Conservation (phyloP, 2,113 vertebrate species). For the Myodes glareolus region DNA sequence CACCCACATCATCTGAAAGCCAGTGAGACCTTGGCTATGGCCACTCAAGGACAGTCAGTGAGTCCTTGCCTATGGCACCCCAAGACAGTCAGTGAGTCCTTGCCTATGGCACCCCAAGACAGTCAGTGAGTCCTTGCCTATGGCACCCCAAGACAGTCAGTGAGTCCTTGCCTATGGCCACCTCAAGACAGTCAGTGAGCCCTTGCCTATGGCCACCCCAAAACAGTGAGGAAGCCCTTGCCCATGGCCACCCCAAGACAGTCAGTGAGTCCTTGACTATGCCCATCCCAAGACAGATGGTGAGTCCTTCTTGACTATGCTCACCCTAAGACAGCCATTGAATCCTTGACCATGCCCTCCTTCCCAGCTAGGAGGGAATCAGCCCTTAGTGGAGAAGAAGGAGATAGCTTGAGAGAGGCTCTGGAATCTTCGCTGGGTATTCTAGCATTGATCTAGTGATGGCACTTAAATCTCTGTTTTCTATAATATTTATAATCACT, state of each 20-base stretch:
- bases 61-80: too few relatives aligned
- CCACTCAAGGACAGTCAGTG: too few relatives aligned
- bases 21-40: neutral
- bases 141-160: neutral
- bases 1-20: neutral
- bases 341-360: neutral
- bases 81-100: too few relatives aligned
- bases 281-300: too few relatives aligned
- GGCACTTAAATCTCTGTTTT: neutral
- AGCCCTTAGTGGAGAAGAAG: neutral
- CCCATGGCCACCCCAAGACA: too few relatives aligned
- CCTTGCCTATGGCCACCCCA: neutral
- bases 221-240: too few relatives aligned
- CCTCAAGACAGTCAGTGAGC: neutral
- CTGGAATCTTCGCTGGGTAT: neutral
- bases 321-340: neutral
- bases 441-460: neutral
- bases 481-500: neutral
- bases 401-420: neutral
- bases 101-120: too few relatives aligned
- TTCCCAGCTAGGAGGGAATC: too few relatives aligned
- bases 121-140: too few relatives aligned
- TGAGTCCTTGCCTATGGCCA: neutral
- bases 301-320: too few relatives aligned
- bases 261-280: too few relatives aligned